Evolutionary conservation across 2,888 invertebrate genomes (phyloP).

Genomic region (Trisateles emortualis): DNA sequence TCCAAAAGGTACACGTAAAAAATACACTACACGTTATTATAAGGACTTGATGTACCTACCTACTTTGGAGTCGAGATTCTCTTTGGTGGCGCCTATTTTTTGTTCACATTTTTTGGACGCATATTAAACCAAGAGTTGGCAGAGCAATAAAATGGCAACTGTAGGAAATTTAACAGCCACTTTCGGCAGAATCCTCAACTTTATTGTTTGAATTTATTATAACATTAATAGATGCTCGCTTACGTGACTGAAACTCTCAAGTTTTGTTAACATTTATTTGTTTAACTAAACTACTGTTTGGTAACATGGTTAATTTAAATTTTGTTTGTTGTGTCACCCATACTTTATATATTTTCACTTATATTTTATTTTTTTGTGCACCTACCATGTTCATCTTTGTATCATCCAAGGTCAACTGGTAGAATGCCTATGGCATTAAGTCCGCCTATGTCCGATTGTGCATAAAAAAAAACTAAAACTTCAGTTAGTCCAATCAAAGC

Average conservation of each 20-base stretch:
- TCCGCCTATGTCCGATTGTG: too few relatives aligned
- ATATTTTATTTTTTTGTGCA: too few relatives aligned
- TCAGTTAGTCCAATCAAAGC: too few relatives aligned
- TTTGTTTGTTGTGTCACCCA: too few relatives aligned
- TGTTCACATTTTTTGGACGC: constrained; percentile 77
- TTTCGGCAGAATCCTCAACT: constrained; percentile 68
- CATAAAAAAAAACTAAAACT: too few relatives aligned
- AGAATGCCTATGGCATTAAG: too few relatives aligned
- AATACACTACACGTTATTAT: constrained; percentile 78
- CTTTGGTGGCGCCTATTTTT: constrained; percentile 84
- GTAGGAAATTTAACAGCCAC: constrained; percentile 78
- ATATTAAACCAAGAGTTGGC: constrained; percentile 77
- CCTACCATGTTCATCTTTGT: too few relatives aligned
- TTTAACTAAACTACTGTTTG: too few relatives aligned
- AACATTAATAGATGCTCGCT: constrained; percentile 45
- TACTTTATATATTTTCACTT: too few relatives aligned
- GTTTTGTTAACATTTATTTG: too few relatives aligned
- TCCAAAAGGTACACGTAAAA: constrained; percentile 78
- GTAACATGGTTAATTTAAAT: too few relatives aligned
- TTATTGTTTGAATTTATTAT: constrained; percentile 53
- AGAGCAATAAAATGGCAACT: constrained; percentile 82
- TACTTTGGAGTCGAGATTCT: constrained; percentile 59
- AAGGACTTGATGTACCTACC: constrained; percentile 66
- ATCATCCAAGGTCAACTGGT: too few relatives aligned
- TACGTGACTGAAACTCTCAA: constrained; percentile 26